Percentiles rank a stretch among this genome's conserved stretches.
Evolutionary conservation across 2,797 vertebrate species (phyloP).

Genomic region (Molothrus ater): DNA sequence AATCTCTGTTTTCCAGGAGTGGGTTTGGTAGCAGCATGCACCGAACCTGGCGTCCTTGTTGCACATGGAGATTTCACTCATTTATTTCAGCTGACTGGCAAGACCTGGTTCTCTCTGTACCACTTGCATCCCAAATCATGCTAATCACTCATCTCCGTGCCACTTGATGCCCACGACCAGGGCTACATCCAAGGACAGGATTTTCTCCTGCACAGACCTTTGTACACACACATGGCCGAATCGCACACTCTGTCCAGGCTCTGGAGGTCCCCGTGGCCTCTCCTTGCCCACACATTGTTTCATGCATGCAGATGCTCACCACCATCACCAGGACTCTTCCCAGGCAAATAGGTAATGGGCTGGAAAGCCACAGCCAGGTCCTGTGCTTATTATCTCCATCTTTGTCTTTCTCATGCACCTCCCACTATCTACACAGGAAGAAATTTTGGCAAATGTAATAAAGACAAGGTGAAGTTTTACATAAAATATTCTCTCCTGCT

Average conservation of each 20-base stretch:
- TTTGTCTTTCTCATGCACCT: not conserved
- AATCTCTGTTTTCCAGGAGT: not conserved
- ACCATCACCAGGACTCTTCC: not conserved
- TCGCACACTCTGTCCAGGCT: not conserved
- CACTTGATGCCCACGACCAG: not conserved
- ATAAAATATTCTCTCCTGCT: conserved; percentile 63
- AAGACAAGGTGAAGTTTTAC: conserved; percentile 58
- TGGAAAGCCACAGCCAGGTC: not conserved
- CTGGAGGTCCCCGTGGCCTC: not conserved
- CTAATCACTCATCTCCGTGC: accelerated
- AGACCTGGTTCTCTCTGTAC: not conserved
- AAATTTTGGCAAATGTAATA: conserved; percentile 53
- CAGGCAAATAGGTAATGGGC: not conserved
- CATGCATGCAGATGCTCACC: not conserved
- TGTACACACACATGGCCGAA: accelerated
- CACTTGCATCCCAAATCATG: not conserved
- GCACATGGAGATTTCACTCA: not conserved
- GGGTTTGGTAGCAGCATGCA: not conserved
- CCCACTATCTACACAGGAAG: conserved; percentile 27
- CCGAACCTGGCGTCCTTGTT: not conserved
- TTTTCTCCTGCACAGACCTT: not conserved
- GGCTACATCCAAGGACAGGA: not conserved
- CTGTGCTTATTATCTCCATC: not conserved
- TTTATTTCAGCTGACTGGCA: not conserved
- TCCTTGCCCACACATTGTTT: not conserved